phyloP scores from a whole-genome alignment of 2,797 vertebrate species.

The Columba guinea region DNA sequence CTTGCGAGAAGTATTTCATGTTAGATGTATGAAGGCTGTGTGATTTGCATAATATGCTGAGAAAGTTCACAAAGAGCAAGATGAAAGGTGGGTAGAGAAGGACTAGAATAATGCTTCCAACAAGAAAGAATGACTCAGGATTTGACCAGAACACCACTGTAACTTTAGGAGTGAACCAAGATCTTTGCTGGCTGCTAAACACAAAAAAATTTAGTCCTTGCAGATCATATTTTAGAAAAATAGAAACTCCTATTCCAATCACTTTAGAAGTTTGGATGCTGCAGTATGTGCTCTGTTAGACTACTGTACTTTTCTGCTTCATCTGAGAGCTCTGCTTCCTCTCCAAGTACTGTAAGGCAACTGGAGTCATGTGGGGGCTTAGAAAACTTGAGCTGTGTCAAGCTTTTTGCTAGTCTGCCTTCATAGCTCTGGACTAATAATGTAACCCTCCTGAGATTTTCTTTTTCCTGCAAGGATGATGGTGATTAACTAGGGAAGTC shows the following conservation, averaged over 20 bases:
- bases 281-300: background rate
- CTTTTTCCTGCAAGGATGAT: background rate
- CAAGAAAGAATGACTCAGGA: background rate
- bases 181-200: background rate
- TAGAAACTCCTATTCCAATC: background rate
- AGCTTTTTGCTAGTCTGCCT: background rate
- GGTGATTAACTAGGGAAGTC: background rate
- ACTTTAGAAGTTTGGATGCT: background rate
- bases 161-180: background rate
- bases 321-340: background rate
- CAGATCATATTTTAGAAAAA: background rate
- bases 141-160: background rate
- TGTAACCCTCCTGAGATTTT: background rate
- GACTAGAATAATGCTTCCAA: background rate
- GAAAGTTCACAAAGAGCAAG: background rate
- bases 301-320: background rate
- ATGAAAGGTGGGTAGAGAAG: background rate
- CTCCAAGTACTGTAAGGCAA: background rate
- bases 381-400: background rate
- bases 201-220: background rate
- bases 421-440: background rate
- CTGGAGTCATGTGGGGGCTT: accelerated
- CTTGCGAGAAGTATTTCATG: background rate
- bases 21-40: background rate
- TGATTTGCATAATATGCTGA: background rate